Evolutionary conservation across 2,797 vertebrate genomes (phyloP), one percentile per base, ranked within the genome.

Genomic region (Rhodeus uyekii): DNA sequence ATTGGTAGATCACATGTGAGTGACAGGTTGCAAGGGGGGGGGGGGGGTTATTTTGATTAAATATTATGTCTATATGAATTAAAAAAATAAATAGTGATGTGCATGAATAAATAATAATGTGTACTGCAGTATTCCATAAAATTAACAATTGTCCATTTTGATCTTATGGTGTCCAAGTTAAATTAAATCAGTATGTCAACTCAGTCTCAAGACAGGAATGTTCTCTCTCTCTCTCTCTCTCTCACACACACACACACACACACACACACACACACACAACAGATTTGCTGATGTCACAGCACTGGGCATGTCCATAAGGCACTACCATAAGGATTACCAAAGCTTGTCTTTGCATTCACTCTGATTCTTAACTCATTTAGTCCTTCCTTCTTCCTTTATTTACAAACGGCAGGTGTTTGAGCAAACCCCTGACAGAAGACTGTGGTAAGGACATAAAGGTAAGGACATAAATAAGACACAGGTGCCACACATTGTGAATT

Each of bases 231-330:
- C 44, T 39, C 24, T 12, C 22, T 42, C 39, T 42, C 39, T 42
- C 39, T 42, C 39, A 78, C 42, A 80, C 76, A 78, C 65, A 63
- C 64, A n/a, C n/a, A n/a, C n/a, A n/a, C n/a, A n/a, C n/a, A n/a
- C n/a, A n/a, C n/a, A n/a, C n/a, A 82, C 71, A 81, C n/a, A 85
- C 76, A 83, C 85, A 86, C 74, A 46, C 86, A 87, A 89, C 82
- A 87, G 86, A 91, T 84, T 88, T 75, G 84, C 85, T 86, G 85
- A 76, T 71, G 89, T 94, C 93, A 93, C 87, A 81, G 89, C 86
- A 90, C 87, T 83, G 89, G 92, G 92, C 89, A 86, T 90, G 88
- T 88, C 91, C 83, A 77, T 80, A 83, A 83, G 78, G 60, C 73
- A 60, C 58, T 84, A 80, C 80, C 82, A 87, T 82, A 87, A 84